These are phyloP conservation scores for Malachius bipustulatus DNA, from an alignment of 2,888 invertebrate genomes.

Conservation along the genomic window DNA sequence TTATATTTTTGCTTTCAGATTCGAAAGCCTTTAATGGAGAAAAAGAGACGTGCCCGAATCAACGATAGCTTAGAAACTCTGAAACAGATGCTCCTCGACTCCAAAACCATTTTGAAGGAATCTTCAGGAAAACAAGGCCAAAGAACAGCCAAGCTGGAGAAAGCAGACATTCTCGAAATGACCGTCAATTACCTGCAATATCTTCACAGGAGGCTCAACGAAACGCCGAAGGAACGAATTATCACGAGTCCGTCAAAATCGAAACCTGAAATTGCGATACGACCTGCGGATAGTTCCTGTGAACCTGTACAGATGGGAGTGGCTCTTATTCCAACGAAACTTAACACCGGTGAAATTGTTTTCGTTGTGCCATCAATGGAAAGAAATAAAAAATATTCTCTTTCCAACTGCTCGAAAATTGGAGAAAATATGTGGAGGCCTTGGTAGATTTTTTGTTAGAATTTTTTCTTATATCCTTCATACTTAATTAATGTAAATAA, in stretches of 20 bases:
- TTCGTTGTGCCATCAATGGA: slow-evolving; percentile 34
- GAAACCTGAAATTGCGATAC: slow-evolving; percentile 18
- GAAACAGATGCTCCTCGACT: slow-evolving; percentile 39
- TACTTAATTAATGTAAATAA: no score
- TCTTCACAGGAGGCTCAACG: slow-evolving; percentile 34
- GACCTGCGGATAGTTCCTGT: slow-evolving; percentile 26
- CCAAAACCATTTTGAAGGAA: slow-evolving; percentile 31
- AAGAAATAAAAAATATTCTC: no score
- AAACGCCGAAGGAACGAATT: slow-evolving; percentile 12
- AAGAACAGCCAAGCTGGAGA: slow-evolving; percentile 48
- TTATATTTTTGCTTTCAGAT: slow-evolving; percentile 30
- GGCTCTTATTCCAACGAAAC: slow-evolving; percentile 33
- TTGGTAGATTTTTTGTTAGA: slow-evolving; percentile 26
- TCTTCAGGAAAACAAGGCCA: slow-evolving; percentile 25
- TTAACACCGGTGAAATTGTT: slow-evolving; percentile 35
- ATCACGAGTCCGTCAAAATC: slow-evolving; percentile 8
- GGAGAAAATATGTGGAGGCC: slow-evolving; percentile 33
- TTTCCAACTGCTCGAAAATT: slow-evolving; percentile 13
- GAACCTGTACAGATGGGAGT: slow-evolving; percentile 25
- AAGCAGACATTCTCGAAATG: slow-evolving; percentile 53
- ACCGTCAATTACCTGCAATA: slow-evolving; percentile 47
- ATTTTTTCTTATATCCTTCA: no score
- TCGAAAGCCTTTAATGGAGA: slow-evolving; percentile 44
- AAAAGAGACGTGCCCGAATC: slow-evolving; percentile 41
- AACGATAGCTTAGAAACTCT: slow-evolving; percentile 43